A percentile compares a stretch with the other conserved stretches of the same genome.
phyloP scores from a whole-genome alignment of 2,797 vertebrate species.

The Cheirogaleus major region DNA sequence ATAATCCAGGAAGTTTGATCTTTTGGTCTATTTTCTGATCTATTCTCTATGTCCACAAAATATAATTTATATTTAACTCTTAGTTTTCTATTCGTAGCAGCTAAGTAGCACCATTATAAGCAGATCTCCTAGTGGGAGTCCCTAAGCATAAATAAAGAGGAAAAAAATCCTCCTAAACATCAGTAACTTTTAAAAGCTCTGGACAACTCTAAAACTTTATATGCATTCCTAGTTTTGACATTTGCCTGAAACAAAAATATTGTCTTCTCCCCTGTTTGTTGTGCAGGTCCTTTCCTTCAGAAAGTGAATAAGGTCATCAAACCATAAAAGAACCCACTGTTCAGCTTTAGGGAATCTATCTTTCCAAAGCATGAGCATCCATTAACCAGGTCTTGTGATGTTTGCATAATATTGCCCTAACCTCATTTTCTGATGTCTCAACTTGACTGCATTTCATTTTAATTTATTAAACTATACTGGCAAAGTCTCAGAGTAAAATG shows the following conservation, averaged over 20 bases:
- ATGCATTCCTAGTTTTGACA: neutral
- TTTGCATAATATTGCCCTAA: constrained; percentile 73
- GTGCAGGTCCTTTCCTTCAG: neutral
- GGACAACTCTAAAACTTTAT: constrained; percentile 10
- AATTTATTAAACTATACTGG: constrained; percentile 80
- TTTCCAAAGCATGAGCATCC: constrained; percentile 27
- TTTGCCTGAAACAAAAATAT: neutral
- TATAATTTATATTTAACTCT: constrained; percentile 31
- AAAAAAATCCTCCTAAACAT: neutral
- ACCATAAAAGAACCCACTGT: neutral
- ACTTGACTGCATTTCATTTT: constrained; percentile 80
- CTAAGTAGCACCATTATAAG: neutral
- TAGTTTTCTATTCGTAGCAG: neutral
- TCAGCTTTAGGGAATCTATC: constrained; percentile 35
- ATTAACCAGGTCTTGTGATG: constrained; percentile 63
- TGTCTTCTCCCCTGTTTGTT: neutral
- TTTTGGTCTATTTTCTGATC: neutral
- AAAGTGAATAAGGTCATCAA: neutral
- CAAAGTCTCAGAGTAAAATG: constrained; percentile 79
- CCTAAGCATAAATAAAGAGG: neutral
- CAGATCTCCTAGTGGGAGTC: neutral
- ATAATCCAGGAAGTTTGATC: constrained; percentile 17
- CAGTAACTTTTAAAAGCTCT: neutral
- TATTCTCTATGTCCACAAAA: neutral
- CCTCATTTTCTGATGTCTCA: constrained; percentile 75